phyloP scores from a whole-genome alignment of 2,113 vertebrate species.

The Telmatochromis sp. region DNA sequence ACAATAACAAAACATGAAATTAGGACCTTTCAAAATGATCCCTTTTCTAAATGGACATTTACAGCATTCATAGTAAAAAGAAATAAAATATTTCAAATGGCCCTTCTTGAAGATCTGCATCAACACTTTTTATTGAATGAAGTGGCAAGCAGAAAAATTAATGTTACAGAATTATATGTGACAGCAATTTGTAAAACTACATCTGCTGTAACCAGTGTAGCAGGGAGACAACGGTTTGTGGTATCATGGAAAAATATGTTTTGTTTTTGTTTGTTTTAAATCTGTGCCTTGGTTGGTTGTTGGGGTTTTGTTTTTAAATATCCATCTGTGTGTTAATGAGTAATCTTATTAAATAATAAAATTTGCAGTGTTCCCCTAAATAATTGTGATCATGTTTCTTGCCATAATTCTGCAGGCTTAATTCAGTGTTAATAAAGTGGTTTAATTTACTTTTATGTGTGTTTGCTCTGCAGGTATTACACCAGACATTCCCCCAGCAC shows the following conservation, averaged over 20 bases:
- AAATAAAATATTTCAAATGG: background rate
- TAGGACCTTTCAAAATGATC: background rate
- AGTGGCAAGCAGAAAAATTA: background rate
- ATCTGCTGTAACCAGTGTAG: background rate
- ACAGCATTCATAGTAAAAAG: background rate
- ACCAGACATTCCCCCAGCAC: constrained; percentile 87
- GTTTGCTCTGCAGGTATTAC: constrained; percentile 76
- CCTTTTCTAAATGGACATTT: background rate
- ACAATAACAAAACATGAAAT: background rate
- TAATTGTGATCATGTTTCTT: background rate
- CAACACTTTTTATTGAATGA: background rate
- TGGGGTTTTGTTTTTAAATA: background rate
- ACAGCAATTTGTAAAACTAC: background rate
- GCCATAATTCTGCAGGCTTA: background rate
- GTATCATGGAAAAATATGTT: accelerated
- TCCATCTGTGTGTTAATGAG: background rate
- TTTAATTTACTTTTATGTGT: constrained; percentile 1
- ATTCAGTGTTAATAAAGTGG: background rate
- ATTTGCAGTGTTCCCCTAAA: background rate
- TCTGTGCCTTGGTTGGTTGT: background rate
- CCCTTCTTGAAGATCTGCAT: background rate
- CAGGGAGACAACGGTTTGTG: background rate
- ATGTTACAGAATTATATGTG: background rate
- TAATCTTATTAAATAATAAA: background rate
- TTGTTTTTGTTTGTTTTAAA: background rate